Base-by-base conservation (phyloP, 2,888 invertebrate genomes). In the Melieria crassipennis region DNA sequence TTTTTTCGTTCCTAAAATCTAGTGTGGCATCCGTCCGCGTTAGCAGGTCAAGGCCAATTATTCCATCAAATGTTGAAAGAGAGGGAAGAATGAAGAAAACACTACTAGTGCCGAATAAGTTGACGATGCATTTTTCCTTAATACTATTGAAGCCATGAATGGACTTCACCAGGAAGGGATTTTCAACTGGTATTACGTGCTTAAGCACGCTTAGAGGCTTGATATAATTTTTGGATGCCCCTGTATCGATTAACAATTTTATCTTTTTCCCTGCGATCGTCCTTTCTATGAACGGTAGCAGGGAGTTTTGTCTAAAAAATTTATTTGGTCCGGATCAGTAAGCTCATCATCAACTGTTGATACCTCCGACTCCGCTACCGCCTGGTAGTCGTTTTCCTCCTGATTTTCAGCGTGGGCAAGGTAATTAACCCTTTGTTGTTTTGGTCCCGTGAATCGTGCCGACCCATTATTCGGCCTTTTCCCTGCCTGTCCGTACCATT, bases 191-290 rank as follows among this genome's bases (percentile, higher is more conserved):
- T 45, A 55, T 16, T 4, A 62, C 11, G 45, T 66, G n/a, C 4
- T 61, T 71, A 42, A 60, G 13, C n/a, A 52, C 64, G 46, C 48
- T 47, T 47, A 66, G 50, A 13, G 71, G 66, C 10, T 67, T 71
- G 10, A 71, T 71, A 52, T 71, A 68, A 58, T 69, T 72, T 60
- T 72, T 69, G 10, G 72, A 69, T 9, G 64, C 64, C 11, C 64
- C 68, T 5, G 68, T 68, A 30, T 66, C 62, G 43, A 71, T 60
- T 30, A 71, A 65, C 4, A 71, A 47, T 64, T 64, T 57, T 1
- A 70, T 46, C 48, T 9, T 43, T 56, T 50, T 66, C 65, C 71
- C 66, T 46, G 71, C 71, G 13, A 66, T 56, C 6, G 55, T 71
- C 45, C 60, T 65, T 43, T 65, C 70, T 58, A 65, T 62, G 63